Conservation (phyloP, 1,140 invertebrate species). For the Drosophila parvula region DNA sequence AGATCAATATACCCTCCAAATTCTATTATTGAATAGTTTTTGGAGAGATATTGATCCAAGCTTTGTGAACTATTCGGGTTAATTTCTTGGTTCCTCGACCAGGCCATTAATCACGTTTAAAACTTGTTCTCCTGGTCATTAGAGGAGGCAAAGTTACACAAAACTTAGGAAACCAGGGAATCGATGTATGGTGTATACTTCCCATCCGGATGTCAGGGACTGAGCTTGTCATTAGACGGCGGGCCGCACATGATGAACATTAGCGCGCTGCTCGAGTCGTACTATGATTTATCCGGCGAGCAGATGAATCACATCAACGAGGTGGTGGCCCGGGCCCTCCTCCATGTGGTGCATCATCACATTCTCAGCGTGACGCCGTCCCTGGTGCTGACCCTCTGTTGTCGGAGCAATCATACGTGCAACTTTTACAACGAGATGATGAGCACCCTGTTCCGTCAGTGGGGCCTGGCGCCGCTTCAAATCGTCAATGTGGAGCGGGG, state of each 20-base stretch:
- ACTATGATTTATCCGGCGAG: conserved; percentile 62
- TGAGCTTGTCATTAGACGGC: not conserved
- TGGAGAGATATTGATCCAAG: not conserved
- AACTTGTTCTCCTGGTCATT: not conserved
- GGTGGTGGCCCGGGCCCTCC: conserved; percentile 61
- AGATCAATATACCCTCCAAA: too few species aligned
- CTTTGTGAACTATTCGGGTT: not conserved
- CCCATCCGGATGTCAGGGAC: not conserved
- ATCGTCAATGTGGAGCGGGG: conserved; percentile 57
- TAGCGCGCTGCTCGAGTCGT: conserved; percentile 46
- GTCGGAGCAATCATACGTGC: conserved; percentile 62
- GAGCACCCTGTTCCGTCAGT: conserved; percentile 59
- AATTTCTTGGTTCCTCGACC: not conserved
- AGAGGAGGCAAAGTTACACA: not conserved
- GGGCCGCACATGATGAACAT: conserved; percentile 58
- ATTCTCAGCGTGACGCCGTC: conserved; percentile 62
- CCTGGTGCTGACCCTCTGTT: conserved; percentile 64
- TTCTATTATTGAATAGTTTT: not conserved
- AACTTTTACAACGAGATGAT: conserved; percentile 77
- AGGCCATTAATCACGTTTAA: conserved; percentile 1
- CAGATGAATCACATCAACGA: conserved; percentile 65
- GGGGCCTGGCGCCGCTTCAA: conserved; percentile 65
- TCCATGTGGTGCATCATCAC: conserved; percentile 66
- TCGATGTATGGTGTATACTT: too few species aligned
- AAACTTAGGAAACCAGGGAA: not conserved